Evolutionary conservation across 2,888 invertebrate genomes (phyloP), one percentile per base, ranked within the genome.

Genomic region (Abrostola tripartita): DNA sequence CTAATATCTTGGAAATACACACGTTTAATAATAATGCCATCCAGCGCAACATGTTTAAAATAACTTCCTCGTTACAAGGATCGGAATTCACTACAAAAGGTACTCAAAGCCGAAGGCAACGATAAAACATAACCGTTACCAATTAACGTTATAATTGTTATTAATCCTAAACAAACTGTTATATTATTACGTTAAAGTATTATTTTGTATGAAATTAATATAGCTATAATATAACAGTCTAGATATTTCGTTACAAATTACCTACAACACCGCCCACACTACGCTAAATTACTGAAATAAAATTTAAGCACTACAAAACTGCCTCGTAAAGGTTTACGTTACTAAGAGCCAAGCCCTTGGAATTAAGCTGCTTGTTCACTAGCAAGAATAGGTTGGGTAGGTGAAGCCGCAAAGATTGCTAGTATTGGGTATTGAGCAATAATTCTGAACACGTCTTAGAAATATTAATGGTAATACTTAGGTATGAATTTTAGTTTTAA

Each of bases 211-310:
- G 49, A 68, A 52, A 68, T 63, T 52, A 61, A 52, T 64, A 44
- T 50, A 37, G 50, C 37, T 11, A 53, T 24, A 24, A 24, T 57
- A 61, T 69, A 65, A 37, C 58, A n/a, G 10, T 10, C 49, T 52
- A 64, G 59, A 66, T 80, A 75, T 79, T 74, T 35, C 37, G 56
- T 75, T 71, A 68, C 77, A 77, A 78, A 79, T 71, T 80, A 65
- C 62, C 61, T 57, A 49, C 44, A 59, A 52, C 52, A 44, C 54
- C 58, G 52, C 57, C 61, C 55, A 65, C 56, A 64, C 62, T 65
- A 57, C 55, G 65, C 49, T 62, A 70, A 59, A 66, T 68, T 74
- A 66, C 69, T 72, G 52, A 68, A 75, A 81, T 81, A 83, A 83
- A 76, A 81, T 78, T 75, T 71, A 74, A 79, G 70, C 58, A 73